Conservation (phyloP, 2,797 vertebrate genomes). For the Coilia nasus region DNA sequence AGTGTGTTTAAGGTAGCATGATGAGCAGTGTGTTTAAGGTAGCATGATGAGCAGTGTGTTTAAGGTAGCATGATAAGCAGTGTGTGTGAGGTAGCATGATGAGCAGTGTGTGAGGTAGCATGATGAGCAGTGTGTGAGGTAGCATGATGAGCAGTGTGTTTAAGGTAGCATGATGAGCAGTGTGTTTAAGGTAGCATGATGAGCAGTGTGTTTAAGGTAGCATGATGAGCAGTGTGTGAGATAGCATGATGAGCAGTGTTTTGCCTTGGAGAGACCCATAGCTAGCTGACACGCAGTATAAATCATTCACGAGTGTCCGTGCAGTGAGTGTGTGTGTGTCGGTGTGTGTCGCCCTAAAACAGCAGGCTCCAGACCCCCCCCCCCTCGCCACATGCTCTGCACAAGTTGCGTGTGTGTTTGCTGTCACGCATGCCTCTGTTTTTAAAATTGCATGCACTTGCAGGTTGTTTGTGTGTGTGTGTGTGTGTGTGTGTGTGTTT, state of each 20-base stretch:
- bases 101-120: neutral
- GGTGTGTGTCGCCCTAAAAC: neutral
- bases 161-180: no score
- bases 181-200: neutral
- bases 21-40: neutral
- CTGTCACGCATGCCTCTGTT: neutral
- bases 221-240: no score
- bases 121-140: neutral
- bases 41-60: no score
- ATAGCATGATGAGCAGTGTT: neutral
- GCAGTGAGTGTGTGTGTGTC: neutral
- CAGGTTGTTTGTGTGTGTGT: neutral
- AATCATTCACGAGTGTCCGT: constrained; percentile 3
- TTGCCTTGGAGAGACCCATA: neutral
- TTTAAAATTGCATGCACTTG: neutral
- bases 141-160: no score
- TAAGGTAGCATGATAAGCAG: no score
- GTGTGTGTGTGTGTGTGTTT: neutral
- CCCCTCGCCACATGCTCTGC: neutral
- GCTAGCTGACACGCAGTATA: neutral
- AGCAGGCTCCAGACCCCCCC: neutral
- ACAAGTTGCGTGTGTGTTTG: neutral
- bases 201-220: neutral
- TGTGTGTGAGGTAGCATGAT: neutral
- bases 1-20: neutral